These are phyloP conservation scores for Drosophila auraria DNA, from an alignment of 1,140 invertebrate species.

Conservation along the genomic window DNA sequence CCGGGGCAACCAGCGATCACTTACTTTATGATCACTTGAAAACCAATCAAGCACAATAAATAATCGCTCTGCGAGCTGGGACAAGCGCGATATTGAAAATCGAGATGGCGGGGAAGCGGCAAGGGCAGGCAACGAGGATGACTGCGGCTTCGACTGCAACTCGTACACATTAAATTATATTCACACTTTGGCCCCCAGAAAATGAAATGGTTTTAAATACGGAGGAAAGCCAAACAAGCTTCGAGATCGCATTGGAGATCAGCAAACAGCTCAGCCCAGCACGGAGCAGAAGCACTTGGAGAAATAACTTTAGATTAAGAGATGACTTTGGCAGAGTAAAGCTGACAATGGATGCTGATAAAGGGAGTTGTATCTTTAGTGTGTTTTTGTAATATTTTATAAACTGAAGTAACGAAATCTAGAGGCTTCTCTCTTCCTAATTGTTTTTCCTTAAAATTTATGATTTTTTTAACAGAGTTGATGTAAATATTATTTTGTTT, in stretches of 20 bases:
- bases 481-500: background rate
- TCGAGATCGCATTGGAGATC: constrained; percentile 54
- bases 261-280: constrained; percentile 56
- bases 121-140: constrained; percentile 4
- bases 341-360: background rate
- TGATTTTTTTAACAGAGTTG: background rate
- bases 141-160: constrained; percentile 19
- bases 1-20: constrained; percentile 72
- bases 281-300: constrained; percentile 31
- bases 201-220: constrained; percentile 78
- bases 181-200: constrained; percentile 84
- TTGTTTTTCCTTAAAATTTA: background rate
- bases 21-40: constrained; percentile 85
- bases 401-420: no score
- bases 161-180: constrained; percentile 83
- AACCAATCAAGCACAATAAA: constrained; percentile 85
- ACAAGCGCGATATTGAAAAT: constrained; percentile 81
- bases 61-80: constrained; percentile 66
- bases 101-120: constrained; percentile 21
- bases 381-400: no score
- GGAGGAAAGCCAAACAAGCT: constrained; percentile 69
- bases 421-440: no score
- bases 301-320: constrained; percentile 5
- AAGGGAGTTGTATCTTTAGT: background rate
- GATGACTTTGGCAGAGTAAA: background rate